phyloP scores from a whole-genome alignment of 23 tunicate genomes.

The Ascidia mentula region DNA sequence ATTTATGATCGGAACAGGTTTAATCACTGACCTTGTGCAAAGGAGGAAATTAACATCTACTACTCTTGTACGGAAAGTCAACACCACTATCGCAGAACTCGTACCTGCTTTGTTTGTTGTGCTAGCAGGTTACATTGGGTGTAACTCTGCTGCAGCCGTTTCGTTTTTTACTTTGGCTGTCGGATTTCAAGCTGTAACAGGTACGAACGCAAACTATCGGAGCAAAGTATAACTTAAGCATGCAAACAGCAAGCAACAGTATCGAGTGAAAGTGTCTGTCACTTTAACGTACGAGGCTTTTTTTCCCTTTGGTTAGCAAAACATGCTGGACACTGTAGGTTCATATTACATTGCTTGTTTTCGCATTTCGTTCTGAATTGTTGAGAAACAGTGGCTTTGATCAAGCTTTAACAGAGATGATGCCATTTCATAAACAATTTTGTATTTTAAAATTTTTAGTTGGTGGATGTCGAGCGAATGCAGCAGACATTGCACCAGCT shows the following conservation, averaged over 20 bases:
- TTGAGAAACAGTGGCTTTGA: too few relatives aligned
- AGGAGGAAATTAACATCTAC: constrained; percentile 2
- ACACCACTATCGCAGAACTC: constrained; percentile 47
- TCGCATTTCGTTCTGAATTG: too few relatives aligned
- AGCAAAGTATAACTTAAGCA: too few relatives aligned
- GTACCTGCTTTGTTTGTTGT: constrained; percentile 58
- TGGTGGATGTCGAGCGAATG: not conserved
- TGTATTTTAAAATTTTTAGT: not conserved
- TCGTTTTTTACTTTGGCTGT: not conserved
- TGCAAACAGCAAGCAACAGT: too few relatives aligned
- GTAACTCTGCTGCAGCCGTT: not conserved
- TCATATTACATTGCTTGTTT: too few relatives aligned
- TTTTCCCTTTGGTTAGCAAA: too few relatives aligned
- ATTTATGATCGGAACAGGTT: constrained; percentile 48
- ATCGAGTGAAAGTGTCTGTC: too few relatives aligned
- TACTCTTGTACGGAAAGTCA: constrained; percentile 37
- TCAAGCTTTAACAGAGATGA: too few relatives aligned
- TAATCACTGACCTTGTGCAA: constrained; percentile 44
- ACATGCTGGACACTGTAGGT: too few relatives aligned
- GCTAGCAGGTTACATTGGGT: constrained; percentile 60
- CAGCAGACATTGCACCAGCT: constrained; percentile 6
- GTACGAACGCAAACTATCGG: too few relatives aligned
- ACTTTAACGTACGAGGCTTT: too few relatives aligned
- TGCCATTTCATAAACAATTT: too few relatives aligned
- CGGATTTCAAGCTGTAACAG: not conserved